These are phyloP conservation scores for Dasypolia templi DNA, from an alignment of 2,888 invertebrate genomes.

Conservation along the genomic window DNA sequence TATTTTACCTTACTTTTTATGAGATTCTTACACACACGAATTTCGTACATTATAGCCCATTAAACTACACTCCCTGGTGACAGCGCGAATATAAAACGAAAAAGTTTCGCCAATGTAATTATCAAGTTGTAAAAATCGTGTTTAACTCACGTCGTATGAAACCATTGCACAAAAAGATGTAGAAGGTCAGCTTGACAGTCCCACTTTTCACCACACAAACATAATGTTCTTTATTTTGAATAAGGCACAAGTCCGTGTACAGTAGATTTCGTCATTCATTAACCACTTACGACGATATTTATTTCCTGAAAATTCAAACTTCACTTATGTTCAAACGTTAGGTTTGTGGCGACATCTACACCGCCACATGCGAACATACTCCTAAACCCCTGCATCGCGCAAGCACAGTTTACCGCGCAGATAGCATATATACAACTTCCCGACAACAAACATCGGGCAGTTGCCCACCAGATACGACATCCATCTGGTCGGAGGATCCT, in stretches of 20 bases:
- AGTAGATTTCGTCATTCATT: not conserved
- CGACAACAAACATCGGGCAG: too few species aligned
- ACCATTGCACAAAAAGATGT: not conserved
- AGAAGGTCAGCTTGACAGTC: conserved; percentile 40
- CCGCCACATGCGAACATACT: too few species aligned
- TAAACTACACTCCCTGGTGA: conserved; percentile 64
- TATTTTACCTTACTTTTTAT: conserved; percentile 43
- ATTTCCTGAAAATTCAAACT: not conserved
- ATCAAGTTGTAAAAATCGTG: conserved; percentile 59
- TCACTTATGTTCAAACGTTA: not conserved
- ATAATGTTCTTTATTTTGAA: not conserved
- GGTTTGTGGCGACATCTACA: too few species aligned
- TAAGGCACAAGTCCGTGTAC: not conserved
- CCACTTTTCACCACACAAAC: not conserved
- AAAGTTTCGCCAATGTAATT: conserved; percentile 61
- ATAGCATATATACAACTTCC: too few species aligned
- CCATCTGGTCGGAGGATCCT: too few species aligned
- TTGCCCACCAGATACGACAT: too few species aligned
- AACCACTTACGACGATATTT: not conserved
- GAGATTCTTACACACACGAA: conserved; percentile 43
- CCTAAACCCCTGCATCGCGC: too few species aligned
- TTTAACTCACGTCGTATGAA: conserved; percentile 29
- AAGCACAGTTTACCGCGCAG: too few species aligned
- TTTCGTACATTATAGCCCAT: conserved; percentile 50
- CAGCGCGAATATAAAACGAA: conserved; percentile 53